Evolutionary conservation across 2,113 vertebrate species (phyloP).

Genomic region (Gnathonemus longibarbis): DNA sequence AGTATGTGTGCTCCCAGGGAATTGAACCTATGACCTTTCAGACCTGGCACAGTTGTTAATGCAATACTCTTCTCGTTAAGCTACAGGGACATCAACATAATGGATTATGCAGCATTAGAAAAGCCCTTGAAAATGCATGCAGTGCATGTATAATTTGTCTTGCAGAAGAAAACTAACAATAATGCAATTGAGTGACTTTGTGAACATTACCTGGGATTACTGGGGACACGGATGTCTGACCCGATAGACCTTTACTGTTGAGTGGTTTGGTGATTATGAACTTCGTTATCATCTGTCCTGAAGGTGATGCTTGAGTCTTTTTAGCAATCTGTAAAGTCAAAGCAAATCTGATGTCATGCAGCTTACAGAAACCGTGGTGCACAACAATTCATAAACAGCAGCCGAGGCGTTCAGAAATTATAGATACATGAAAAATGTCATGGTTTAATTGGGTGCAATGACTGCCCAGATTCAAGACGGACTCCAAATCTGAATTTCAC

Average conservation of each 20-base stretch:
- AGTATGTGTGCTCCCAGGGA: background rate
- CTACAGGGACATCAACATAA: background rate
- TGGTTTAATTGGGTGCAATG: background rate
- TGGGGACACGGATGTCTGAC: constrained; percentile 78
- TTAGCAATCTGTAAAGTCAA: constrained; percentile 79
- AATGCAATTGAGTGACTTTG: background rate
- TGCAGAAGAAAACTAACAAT: background rate
- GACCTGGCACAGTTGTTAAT: background rate
- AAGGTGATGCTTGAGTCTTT: constrained; percentile 82
- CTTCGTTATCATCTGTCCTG: constrained; percentile 87
- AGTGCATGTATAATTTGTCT: background rate
- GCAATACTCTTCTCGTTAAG: background rate
- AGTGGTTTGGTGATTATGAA: constrained; percentile 93
- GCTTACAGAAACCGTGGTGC: background rate
- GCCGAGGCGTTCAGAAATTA: background rate
- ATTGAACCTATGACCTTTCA: background rate
- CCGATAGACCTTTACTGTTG: constrained; percentile 83
- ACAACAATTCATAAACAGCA: background rate
- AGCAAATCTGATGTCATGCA: background rate
- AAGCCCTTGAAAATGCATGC: background rate
- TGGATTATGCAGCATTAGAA: background rate
- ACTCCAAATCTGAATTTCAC: background rate
- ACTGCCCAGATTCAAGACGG: background rate
- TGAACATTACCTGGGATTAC: constrained; percentile 70
- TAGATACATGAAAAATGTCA: background rate